Evolutionary conservation across 2,113 vertebrate species (phyloP), one percentile per base, ranked within the genome.

Genomic region (Cavia aperea): DNA sequence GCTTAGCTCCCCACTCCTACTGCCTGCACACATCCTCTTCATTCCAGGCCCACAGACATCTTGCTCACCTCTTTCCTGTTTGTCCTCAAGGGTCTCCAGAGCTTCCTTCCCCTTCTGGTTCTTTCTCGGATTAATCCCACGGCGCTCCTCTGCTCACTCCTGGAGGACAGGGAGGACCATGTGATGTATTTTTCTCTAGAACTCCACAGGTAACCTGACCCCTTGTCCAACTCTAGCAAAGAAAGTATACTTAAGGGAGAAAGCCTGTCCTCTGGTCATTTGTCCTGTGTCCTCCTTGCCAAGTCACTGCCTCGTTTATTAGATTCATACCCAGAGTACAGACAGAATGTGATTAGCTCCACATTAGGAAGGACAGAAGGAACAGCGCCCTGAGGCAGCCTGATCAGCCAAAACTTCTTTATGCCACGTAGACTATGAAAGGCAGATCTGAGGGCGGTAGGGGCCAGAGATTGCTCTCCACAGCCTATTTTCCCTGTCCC

Each of bases 331-430:
- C 89, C 0, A 1, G 68, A 54, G 93, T 63, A 0, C 66, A 68
- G 79, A 23, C 56, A 49, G 68, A 96, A 97, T 95, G 92, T 91
- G 94, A 97, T 97, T 96, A 96, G 93, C 92, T 75, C 90, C 26
- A 12, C 81, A 51, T 93, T 33, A 94, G 92, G 70, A 68, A 86
- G 88, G 54, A 31, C 33, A 63, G 86, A 46, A 46, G 70, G 93
- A 43, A 90, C 81, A n/a, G 24, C 75, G 24, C 78, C 81, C 72
- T 19, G 54, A 19, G 24, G 29, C 86, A 5, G 23, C 16, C 12
- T 0, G 3, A 21, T 58, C 85, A 3, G 84, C 51, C 85, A 10
- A 15, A 23, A 36, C 90, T 68, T 21, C 72, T n/a, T 13, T 15
- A 15, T 0, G 1, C 78, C 77, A 1, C n/a, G 5, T 2, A 29